Percentiles rank a stretch among this genome's conserved stretches.
Evolutionary conservation across 2,888 invertebrate species (phyloP).

Genomic region (Muschampia plurimacula): DNA sequence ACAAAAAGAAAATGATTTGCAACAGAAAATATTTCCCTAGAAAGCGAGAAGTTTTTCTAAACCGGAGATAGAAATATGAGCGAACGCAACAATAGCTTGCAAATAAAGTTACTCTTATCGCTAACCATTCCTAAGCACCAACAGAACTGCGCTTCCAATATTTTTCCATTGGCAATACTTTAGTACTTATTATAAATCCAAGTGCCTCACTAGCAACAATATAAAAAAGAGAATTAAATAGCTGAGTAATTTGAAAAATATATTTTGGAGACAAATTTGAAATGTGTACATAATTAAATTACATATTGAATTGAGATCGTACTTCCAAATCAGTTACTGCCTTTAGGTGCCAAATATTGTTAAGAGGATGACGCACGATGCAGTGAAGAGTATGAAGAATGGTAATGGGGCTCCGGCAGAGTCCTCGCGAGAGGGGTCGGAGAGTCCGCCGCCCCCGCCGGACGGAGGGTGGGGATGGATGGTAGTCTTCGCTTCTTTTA

Average conservation of each 20-base stretch:
- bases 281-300: constrained; percentile 32
- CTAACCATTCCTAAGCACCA: constrained; percentile 27
- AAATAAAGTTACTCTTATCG: constrained; percentile 18
- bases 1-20: constrained; percentile 60
- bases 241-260: constrained; percentile 24
- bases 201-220: constrained; percentile 44
- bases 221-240: constrained; percentile 32
- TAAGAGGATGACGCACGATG: constrained; percentile 74
- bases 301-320: constrained; percentile 27
- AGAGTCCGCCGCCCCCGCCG: constrained; percentile 88
- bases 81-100: constrained; percentile 19
- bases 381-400: constrained; percentile 69
- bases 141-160: constrained; percentile 31
- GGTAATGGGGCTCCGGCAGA: constrained; percentile 63
- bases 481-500: constrained; percentile 97
- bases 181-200: constrained; percentile 31
- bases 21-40: constrained; percentile 50
- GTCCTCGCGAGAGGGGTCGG: constrained; percentile 63
- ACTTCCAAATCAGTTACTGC: constrained; percentile 13
- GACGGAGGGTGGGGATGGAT: constrained; percentile 99
- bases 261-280: constrained; percentile 32
- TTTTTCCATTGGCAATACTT: constrained; percentile 28
- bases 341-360: constrained; percentile 49
- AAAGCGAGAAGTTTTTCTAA: constrained; percentile 55
- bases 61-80: constrained; percentile 61